Evolutionary conservation across 2,888 invertebrate genomes (phyloP), one percentile per base, ranked within the genome.

Genomic region (Ennomos erosarius): DNA sequence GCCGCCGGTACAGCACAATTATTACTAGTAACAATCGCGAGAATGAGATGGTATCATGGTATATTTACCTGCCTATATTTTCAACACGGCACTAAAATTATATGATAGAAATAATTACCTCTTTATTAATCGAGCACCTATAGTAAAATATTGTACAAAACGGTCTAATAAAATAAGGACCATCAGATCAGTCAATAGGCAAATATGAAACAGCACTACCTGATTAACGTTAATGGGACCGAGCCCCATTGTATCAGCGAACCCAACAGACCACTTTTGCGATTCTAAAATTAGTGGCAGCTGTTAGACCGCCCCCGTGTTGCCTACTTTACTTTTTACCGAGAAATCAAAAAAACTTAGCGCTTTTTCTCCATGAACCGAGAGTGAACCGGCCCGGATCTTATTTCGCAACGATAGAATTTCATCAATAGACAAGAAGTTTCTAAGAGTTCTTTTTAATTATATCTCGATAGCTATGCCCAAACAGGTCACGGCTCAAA

Each of bases 401-500:
- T 84, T 83, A 86, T 90, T 90, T 87, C 90, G 84, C 84, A 74
- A 81, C 85, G 85, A 87, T 89, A 87, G 85, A 89, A 84, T 89
- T 89, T 87, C 90, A 81, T 81, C 78, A 79, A 78, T 78, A 81
- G 76, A 78, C 79, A 75, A 79, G 76, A 75, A 79, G 80, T 82
- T 89, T 87, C 82, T 88, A 86, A 79, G 87, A 88, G 82, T 89
- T 90, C 87, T 87, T 85, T 85, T 84, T 86, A 86, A 87, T 88
- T 87, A 85, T 82, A 79, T 84, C 67, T 75, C 65, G 68, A 26
- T 26, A 71, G 75, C 76, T 78, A 73, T 75, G 70, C 71, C 70
- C 75, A 74, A 85, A 79, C 79, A 79, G 79, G 78, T 73, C 78
- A 69, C 70, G 78, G 78, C 75, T 83, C 82, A 70, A 71, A 73